A percentile compares a stretch with the other conserved stretches of the same genome.
These are phyloP conservation scores for Capricornis sumatraensis DNA, from an alignment of 2,113 vertebrate species.

Conservation along the genomic window DNA sequence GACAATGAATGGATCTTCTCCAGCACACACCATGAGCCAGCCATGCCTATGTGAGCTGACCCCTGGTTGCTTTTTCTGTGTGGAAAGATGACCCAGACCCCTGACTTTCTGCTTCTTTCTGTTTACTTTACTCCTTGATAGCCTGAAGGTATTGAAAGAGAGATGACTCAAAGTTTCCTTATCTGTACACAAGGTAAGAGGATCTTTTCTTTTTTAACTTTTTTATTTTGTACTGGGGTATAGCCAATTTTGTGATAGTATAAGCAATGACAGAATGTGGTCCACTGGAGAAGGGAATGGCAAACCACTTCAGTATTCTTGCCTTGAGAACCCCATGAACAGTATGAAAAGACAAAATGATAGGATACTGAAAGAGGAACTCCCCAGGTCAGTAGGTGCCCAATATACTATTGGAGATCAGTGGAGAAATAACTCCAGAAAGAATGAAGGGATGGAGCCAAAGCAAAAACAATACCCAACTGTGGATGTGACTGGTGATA, in stretches of 20 bases:
- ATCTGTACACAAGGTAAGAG: slow-evolving; percentile 79
- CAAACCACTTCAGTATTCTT: too few species aligned
- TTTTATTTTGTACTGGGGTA: background rate
- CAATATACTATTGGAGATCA: too few species aligned
- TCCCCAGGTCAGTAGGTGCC: too few species aligned
- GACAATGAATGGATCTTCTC: background rate
- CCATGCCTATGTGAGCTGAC: background rate
- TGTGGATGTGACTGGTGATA: too few species aligned
- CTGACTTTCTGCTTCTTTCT: slow-evolving; percentile 23
- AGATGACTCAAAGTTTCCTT: slow-evolving; percentile 76
- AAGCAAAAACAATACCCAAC: too few species aligned
- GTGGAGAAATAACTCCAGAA: too few species aligned
- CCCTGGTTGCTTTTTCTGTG: background rate
- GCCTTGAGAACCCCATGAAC: too few species aligned
- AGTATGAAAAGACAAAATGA: too few species aligned
- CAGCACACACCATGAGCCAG: background rate
- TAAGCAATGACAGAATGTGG: too few species aligned
- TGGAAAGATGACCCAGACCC: background rate
- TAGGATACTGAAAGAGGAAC: too few species aligned
- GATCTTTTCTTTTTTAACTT: background rate
- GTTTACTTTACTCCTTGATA: slow-evolving; percentile 54
- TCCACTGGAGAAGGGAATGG: too few species aligned
- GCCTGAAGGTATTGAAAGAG: slow-evolving; percentile 81
- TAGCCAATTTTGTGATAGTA: background rate
- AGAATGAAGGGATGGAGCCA: too few species aligned